phyloP scores from a whole-genome alignment of 2,113 vertebrate species.

The Calypte anna region DNA sequence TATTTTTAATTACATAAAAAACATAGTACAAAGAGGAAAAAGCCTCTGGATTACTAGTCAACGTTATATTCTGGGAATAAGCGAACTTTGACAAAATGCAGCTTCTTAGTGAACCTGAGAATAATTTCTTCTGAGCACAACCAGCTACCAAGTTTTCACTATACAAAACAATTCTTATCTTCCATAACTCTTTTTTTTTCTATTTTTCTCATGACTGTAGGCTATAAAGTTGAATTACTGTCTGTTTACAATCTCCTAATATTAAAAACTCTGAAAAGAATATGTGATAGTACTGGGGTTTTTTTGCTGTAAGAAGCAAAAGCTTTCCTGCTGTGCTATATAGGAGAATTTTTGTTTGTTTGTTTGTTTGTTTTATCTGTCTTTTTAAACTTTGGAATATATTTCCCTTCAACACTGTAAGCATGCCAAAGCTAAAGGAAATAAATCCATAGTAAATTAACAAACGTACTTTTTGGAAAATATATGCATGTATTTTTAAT shows the following conservation, averaged over 20 bases:
- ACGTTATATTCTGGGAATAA: background rate
- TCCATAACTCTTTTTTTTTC: background rate
- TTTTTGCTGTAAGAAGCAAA: background rate
- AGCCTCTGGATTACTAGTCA: background rate
- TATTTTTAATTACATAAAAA: background rate
- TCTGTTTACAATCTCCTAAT: background rate
- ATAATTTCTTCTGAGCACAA: background rate
- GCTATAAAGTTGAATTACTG: constrained; percentile 29
- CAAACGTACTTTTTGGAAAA: background rate
- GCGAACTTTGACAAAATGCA: background rate
- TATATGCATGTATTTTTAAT: background rate
- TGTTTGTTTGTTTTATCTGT: background rate
- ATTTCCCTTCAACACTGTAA: background rate
- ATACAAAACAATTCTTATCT: background rate
- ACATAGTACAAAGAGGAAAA: background rate
- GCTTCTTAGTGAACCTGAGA: background rate
- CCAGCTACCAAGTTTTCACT: background rate
- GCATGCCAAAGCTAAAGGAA: background rate
- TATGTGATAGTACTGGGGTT: background rate
- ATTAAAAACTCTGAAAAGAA: constrained; percentile 27
- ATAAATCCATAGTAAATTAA: background rate
- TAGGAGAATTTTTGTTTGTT: background rate
- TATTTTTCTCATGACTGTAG: background rate
- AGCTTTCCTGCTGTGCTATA: background rate
- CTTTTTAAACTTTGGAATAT: background rate